phyloP scores from a whole-genome alignment of 2,113 vertebrate species.

The Clinocottus analis region DNA sequence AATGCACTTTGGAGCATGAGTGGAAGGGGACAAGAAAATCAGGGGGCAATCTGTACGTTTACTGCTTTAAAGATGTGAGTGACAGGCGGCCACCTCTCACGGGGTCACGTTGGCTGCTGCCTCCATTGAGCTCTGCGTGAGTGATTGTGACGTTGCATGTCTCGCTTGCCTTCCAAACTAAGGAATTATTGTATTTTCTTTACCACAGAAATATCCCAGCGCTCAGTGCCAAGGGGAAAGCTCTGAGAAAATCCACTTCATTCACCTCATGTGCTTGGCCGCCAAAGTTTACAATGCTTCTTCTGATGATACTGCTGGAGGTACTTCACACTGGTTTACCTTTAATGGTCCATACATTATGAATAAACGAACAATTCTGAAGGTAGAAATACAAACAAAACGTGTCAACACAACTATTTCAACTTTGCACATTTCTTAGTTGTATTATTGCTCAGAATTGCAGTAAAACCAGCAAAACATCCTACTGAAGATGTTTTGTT shows the following conservation, averaged over 20 bases:
- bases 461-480: background rate
- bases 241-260: rapidly evolving
- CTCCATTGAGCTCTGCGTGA: background rate
- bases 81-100: background rate
- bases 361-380: too few relatives aligned
- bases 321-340: too few relatives aligned
- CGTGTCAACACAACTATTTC: too few relatives aligned
- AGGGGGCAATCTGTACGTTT: too few relatives aligned
- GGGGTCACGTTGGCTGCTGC: background rate
- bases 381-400: too few relatives aligned
- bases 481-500: background rate
- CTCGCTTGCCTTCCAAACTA: background rate
- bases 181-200: background rate
- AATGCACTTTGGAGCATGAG: background rate
- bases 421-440: too few relatives aligned
- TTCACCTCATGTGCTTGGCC: constrained; percentile 28
- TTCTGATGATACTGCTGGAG: too few relatives aligned
- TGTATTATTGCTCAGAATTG: background rate
- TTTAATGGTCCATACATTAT: too few relatives aligned
- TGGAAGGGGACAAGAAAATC: rapidly evolving
- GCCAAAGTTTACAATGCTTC: too few relatives aligned
- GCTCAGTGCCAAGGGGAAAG: background rate
- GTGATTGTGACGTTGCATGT: background rate
- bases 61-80: too few relatives aligned
- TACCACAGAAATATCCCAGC: rapidly evolving